These are phyloP conservation scores for Prunella himalayana DNA, from an alignment of 2,113 vertebrate species.

Conservation along the genomic window DNA sequence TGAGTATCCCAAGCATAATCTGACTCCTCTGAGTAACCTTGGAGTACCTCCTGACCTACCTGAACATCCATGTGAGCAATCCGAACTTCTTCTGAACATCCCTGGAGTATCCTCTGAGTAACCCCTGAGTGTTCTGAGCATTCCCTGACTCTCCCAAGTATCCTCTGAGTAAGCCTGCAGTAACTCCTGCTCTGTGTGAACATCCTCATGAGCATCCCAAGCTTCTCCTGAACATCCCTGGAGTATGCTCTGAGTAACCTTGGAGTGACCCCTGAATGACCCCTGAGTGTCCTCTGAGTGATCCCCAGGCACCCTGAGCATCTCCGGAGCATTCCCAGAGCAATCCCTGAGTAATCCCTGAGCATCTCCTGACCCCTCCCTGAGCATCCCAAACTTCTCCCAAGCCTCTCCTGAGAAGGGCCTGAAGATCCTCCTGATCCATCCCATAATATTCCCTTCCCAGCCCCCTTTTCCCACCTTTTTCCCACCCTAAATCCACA, in stretches of 20 bases:
- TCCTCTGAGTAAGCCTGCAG: neutral
- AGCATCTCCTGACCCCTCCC: neutral
- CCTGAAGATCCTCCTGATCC: neutral
- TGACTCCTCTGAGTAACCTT: neutral
- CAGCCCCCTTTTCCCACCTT: neutral
- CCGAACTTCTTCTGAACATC: neutral
- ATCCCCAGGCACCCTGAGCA: neutral
- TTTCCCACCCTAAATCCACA: neutral
- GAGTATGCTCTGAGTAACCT: neutral
- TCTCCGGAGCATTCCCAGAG: neutral
- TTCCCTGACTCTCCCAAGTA: no score
- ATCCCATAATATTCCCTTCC: neutral
- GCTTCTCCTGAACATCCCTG: neutral
- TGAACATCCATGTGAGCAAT: neutral
- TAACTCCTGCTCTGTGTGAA: neutral
- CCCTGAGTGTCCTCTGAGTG: neutral
- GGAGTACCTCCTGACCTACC: neutral
- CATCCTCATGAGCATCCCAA: fast-evolving
- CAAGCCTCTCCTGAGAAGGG: neutral
- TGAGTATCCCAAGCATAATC: neutral
- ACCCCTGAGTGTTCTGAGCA: neutral
- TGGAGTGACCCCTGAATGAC: no score
- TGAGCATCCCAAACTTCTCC: neutral
- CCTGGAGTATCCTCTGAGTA: neutral
- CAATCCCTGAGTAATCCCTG: neutral